Base-by-base conservation (phyloP, 2,797 vertebrate species). In the Sardinella longiceps region DNA sequence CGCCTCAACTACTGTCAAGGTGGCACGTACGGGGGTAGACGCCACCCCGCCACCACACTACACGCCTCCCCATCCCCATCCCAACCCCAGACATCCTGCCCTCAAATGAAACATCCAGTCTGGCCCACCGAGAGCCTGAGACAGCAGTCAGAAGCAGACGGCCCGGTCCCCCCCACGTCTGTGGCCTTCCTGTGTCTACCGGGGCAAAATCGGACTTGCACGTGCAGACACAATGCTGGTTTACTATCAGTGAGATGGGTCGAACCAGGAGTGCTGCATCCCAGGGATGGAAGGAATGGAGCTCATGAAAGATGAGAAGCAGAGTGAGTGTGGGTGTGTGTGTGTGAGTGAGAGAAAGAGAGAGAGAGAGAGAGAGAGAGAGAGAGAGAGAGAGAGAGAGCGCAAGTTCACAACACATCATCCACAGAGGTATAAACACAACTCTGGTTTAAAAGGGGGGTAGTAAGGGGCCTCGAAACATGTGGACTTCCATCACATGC, bases 401-500 rank as follows among this genome's bases (percentile, higher is more conserved):
- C n/a, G 25, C 9, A 28, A 70, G 28, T 70, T 70, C 63, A 70
- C 28, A 70, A 70, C 63, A 70, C 25, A 14, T 70, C 2, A 0
- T 25, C 30, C n/a, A 37, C 30, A 77, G 10, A 77, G 37, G 23
- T 20, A 39, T 39, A 18, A 77, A 77, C 70, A 77, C 28, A 20
- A 37, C 70, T 77, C 6, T 77, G 4, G 33, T 77, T 77, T 39
- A 43, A 77, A 77, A 18, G 7, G 66, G 66, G 28, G 12, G 30
- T 2, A 53, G 3, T 20, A 9, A 39, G 30, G 63, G 63, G 12
- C 7, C 30, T 39, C 14, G 25, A 33, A 37, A 37, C 30, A 56
- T 6, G 4, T 74, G 28, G 28, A 11, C 7, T 66, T 70, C 30
- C 15, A 70, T 70, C 33, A 82, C 90, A 88, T 74, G 84, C 83